Percentiles rank a stretch among this genome's conserved stretches.
These are phyloP conservation scores for Amazona vittata DNA, from an alignment of 2,113 vertebrate genomes.

Conservation along the genomic window DNA sequence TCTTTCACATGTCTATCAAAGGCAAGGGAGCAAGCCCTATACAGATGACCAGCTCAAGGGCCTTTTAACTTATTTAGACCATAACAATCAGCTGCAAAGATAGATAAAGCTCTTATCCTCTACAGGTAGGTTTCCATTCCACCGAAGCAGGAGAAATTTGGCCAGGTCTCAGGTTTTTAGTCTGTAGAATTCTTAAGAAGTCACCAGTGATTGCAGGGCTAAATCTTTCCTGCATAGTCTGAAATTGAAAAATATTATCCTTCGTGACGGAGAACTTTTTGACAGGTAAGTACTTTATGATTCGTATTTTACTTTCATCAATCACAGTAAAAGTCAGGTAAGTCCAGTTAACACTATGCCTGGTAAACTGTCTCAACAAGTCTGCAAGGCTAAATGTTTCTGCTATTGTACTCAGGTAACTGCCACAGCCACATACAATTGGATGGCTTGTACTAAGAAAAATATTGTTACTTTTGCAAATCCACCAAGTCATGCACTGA, in stretches of 20 bases:
- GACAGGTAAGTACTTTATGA: neutral
- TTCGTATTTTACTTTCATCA: neutral
- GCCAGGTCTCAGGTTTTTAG: neutral
- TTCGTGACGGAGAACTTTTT: neutral
- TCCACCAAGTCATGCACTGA: neutral
- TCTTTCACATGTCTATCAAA: neutral
- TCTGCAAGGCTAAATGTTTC: neutral
- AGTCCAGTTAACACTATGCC: neutral
- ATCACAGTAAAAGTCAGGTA: neutral
- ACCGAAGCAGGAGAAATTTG: neutral
- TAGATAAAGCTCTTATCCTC: neutral
- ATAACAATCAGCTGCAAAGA: neutral
- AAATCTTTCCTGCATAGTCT: neutral
- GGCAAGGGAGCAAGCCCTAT: neutral
- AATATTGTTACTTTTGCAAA: neutral
- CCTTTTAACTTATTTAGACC: neutral
- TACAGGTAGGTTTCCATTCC: neutral
- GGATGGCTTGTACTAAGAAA: neutral
- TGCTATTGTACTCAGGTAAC: neutral
- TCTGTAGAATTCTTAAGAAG: neutral
- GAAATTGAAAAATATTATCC: neutral
- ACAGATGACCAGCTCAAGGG: neutral
- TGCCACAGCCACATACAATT: neutral
- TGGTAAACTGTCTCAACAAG: neutral
- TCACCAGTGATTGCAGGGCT: neutral